Evolutionary conservation across 2,888 invertebrate species (phyloP), one percentile per base, ranked within the genome.

Genomic region (Thera britannica): DNA sequence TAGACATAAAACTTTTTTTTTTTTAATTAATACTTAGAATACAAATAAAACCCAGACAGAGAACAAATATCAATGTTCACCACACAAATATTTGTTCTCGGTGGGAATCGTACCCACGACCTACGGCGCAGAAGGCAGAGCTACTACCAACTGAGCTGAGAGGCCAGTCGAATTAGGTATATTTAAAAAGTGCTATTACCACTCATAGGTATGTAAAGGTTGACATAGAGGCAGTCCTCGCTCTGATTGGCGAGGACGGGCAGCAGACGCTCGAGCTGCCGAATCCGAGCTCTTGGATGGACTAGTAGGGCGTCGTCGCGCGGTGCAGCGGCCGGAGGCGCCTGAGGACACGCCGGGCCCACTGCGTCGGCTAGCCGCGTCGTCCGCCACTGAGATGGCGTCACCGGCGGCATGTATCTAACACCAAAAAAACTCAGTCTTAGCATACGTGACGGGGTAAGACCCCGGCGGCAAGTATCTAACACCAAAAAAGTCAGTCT

Each of bases 141-240:
- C 23, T 23, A 23, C 23, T 23, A 23, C 23, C 23, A 23, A 23
- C 23, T 23, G 23, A 23, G 23, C 23, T 23, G 23, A 23, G 23
- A 23, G 23, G 23, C 23, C 1, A 23, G 1, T 23, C 23, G 23
- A 23, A 23, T 23, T 23, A n/a, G n/a, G n/a, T n/a, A 23, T 23
- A 23, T 23, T 23, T 23, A 23, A 23, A 23, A 23, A 23, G 23
- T 23, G 23, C 23, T 23, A 79, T 82, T 54, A 91, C 92, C 92
- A 75, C 83, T 95, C 80, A 97, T 95, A 73, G 99, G 99, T 75
- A 98, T 98, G 94, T 98, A 99, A 78, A 99, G 96, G 94, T 99
- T 99, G 87, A 99, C 96, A 90, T 98, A 98, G 80, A 99, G 96
- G 89, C 99, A 99, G 95, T 99, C 99, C 94, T 99, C 99, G 89